phyloP scores from a whole-genome alignment of 2,888 invertebrate genomes.

The Eristalinus aeneus region DNA sequence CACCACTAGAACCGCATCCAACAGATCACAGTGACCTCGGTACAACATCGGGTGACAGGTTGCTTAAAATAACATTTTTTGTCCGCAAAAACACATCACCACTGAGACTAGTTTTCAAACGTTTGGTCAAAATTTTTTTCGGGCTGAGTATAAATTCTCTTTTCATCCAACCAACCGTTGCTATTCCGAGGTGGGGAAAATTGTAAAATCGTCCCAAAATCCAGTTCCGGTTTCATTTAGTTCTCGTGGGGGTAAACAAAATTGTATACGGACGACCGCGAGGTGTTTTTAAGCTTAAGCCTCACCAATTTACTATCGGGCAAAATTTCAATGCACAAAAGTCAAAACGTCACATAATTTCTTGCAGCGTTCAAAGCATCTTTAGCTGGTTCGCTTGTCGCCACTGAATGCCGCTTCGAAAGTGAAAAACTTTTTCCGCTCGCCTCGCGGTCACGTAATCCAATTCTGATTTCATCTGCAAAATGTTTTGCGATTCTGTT shows the following conservation, averaged over 20 bases:
- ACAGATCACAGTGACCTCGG: too few species aligned
- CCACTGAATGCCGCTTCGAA: constrained; percentile 11
- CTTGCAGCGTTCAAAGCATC: background rate
- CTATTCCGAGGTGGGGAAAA: too few species aligned
- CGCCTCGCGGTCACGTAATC: constrained; percentile 40
- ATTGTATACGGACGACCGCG: background rate
- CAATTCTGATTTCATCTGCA: constrained; percentile 41
- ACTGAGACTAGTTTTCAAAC: too few species aligned
- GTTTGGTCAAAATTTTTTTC: too few species aligned
- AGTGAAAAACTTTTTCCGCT: constrained; percentile 28
- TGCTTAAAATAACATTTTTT: too few species aligned
- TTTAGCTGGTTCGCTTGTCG: background rate
- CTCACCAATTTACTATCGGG: background rate
- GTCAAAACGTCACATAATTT: background rate
- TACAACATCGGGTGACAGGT: too few species aligned
- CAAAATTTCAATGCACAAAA: background rate
- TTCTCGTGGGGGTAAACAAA: background rate
- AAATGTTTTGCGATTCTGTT: constrained; percentile 19
- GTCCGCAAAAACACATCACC: too few species aligned
- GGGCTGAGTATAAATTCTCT: too few species aligned
- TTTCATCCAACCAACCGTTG: too few species aligned
- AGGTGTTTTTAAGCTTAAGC: background rate
- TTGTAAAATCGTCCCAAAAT: background rate
- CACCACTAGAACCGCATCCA: too few species aligned
- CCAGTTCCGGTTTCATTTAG: background rate